These are phyloP conservation scores for Allophyes oxyacanthae DNA, from an alignment of 2,888 invertebrate species.

Conservation along the genomic window DNA sequence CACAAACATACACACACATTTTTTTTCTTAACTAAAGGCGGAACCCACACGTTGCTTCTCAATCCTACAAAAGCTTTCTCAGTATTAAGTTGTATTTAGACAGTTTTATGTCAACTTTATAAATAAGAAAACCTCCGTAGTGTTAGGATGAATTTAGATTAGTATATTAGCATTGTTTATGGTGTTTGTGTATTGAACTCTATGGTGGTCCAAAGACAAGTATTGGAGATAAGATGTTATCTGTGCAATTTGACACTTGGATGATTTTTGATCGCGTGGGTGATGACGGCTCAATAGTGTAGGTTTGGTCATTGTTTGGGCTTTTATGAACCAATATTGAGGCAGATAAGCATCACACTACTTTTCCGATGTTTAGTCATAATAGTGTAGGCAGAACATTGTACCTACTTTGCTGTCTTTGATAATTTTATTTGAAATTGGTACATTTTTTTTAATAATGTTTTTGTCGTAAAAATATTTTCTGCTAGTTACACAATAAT, in stretches of 20 bases:
- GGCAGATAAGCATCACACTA: conserved; percentile 31
- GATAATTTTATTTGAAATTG: no score
- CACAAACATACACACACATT: conserved; percentile 21
- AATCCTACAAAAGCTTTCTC: conserved; percentile 38
- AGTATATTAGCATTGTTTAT: conserved; percentile 80
- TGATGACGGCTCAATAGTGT: conserved; percentile 52
- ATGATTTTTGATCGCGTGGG: conserved; percentile 52
- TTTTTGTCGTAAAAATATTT: no score
- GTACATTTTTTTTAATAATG: no score
- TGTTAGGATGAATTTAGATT: conserved; percentile 80
- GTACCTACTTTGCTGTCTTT: no score
- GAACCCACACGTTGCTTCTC: conserved; percentile 52
- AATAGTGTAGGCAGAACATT: conserved; percentile 1
- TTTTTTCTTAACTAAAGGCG: conserved; percentile 16
- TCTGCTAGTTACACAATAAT: no score
- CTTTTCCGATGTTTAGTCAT: conserved; percentile 16
- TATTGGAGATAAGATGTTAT: conserved; percentile 46
- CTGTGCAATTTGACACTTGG: conserved; percentile 55
- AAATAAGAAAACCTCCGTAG: conserved; percentile 63
- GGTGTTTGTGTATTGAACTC: conserved; percentile 62
- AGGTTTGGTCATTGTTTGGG: conserved; percentile 45
- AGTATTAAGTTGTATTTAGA: conserved; percentile 61
- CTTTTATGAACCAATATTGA: conserved; percentile 26
- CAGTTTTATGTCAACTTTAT: conserved; percentile 56
- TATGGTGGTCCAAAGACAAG: conserved; percentile 71